Base-by-base conservation (phyloP, 2,888 invertebrate genomes). In the Rhorus exstirpatorius region DNA sequence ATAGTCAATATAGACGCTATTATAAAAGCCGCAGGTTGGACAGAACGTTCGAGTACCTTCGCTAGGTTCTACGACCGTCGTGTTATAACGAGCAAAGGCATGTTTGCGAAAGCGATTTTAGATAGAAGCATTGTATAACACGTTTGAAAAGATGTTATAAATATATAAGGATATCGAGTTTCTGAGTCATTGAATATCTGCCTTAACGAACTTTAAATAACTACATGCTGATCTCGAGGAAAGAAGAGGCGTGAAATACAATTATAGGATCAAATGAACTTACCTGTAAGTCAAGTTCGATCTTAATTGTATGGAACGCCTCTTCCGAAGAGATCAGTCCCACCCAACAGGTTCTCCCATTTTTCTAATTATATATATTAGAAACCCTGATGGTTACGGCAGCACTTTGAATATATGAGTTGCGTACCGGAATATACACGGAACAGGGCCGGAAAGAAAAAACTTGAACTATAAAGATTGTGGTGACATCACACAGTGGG, bases 81-180 rank as follows among this genome's bases (percentile, higher is more conserved):
- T 51, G 8, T 31, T 49, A 31, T 49, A 65, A 65, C 65, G 6
- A 65, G 31, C 14, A 65, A 65, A 65, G 65, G 17, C 31, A 49
- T 49, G 65, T 65, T 65, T 44, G 65, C 49, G 12, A 65, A 58
- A 55, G 70, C 31, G 70, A 55, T 70, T 70, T 44, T 70, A 26
- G 55, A 55, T 70, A 70, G 31, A 41, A 70, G 58, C 26, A 58
- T 17, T 70, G 55, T 58, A 44, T 70, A 70, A 46, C 46, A 58
- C 17, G 46, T 6, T 67, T 19, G 26, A 49, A 65, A 49, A 49
- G 10, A 17, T 26, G 17, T n/a, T 24, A 63, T 44, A 63, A 44
- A 49, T 17, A 65, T 31, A 65, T 49, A 31, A 65, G 31, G 26
- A 65, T 49, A 51, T 49, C 35, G 19, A 49, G 49, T 49, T 49